Conservation (phyloP, 2,888 invertebrate species). For the Chesias legatella region DNA sequence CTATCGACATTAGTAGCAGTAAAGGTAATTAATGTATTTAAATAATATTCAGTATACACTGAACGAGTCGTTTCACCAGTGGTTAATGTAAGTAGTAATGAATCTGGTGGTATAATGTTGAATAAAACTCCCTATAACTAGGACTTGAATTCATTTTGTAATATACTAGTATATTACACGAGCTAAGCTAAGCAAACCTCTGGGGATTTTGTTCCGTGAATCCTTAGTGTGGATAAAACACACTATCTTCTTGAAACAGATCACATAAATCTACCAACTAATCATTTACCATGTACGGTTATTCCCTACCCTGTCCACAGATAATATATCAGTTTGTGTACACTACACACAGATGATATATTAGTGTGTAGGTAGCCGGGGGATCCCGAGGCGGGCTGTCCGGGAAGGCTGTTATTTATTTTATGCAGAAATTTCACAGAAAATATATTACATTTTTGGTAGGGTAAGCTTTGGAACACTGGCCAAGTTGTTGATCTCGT, state of each 20-base stretch:
- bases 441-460: conserved; percentile 1
- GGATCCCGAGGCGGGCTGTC: conserved; percentile 11
- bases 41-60: no score
- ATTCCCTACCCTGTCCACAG: conserved; percentile 4
- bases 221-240: conserved; percentile 1
- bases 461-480: conserved; percentile 3
- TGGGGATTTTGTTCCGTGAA: not conserved
- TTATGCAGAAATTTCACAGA: conserved; percentile 6
- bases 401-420: conserved; percentile 14
- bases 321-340: not conserved
- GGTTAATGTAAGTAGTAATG: no score
- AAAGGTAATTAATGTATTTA: no score
- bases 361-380: conserved; percentile 5
- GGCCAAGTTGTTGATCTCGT: no score
- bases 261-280: conserved; percentile 11
- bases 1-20: no score
- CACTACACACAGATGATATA: not conserved
- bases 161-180: no score
- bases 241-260: conserved; percentile 2
- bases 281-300: conserved; percentile 12
- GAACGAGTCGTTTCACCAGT: no score
- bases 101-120: no score
- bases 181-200: no score
- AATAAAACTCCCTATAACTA: no score
- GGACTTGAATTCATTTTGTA: no score